Base-by-base conservation (phyloP, 2,113 vertebrate genomes). In the Abramis brama region DNA sequence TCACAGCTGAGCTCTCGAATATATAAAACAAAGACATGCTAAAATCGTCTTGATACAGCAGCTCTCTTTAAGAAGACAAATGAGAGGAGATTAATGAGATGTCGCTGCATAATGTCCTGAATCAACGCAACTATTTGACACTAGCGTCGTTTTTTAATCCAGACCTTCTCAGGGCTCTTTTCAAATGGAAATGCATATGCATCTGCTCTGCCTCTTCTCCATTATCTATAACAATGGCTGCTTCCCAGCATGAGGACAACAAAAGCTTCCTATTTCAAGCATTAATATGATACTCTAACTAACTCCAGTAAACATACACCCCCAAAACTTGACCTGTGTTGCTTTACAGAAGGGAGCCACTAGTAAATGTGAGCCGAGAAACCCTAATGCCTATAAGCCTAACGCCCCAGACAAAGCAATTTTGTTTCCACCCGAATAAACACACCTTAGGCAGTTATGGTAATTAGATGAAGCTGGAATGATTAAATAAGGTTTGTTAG, bases 121-220 rank as follows among this genome's bases (percentile, higher is more conserved):
- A 87, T 78, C 25, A 39, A 68, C 81, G 70, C 86, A 78, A 11
- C 73, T 71, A 27, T 62, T 78, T 82, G 55, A 71, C 79, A 78
- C 76, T 45, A 55, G 50, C 52, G 71, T 74, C 78, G 23, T 82
- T 52, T 73, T 78, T 64, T 87, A 23, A 85, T 85, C 85, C 84
- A 87, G 74, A 70, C 27, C 57, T 30, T 82, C 45, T 85, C 47
- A 36, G 43, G 55, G 73, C 55, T 66, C 73, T 78, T 84, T 89
- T 89, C 82, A 89, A 85, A 87, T 74, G 79, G 39, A 85, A 89
- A 87, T 89, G 84, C 36, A 64, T 25, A 75, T 45, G 60, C 78
- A 85, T 86, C 85, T 57, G 55, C 36, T 76, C 77, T 74, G 60
- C 11, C 55, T 73, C 2, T 64, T 83, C 25, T 74, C 83, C 21